Evolutionary conservation across 2,797 vertebrate genomes (phyloP).

Genomic region (Sphenodon punctatus): DNA sequence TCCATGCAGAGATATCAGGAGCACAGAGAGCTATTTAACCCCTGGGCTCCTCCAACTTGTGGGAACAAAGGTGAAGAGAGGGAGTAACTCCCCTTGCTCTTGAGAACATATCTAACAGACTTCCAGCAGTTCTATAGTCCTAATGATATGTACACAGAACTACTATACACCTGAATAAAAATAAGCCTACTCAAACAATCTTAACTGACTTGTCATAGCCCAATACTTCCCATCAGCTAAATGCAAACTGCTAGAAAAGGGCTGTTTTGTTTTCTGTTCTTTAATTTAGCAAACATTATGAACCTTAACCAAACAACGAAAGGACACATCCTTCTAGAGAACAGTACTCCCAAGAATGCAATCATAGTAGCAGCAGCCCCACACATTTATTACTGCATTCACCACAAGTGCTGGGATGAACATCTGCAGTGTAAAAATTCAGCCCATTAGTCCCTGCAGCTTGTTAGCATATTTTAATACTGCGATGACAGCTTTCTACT

Average conservation of each 20-base stretch:
- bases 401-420: constrained; percentile 46
- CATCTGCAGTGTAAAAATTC: constrained; percentile 68
- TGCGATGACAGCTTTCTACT: constrained; percentile 79
- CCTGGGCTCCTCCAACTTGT: too few species aligned
- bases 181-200: neutral
- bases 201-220: neutral
- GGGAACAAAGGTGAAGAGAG: neutral
- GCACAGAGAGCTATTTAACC: too few species aligned
- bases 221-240: neutral
- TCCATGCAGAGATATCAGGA: too few species aligned
- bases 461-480: constrained; percentile 76
- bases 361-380: constrained; percentile 31
- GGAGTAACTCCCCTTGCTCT: too few species aligned
- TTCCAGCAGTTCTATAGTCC: neutral
- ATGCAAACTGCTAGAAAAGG: neutral
- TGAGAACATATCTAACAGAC: too few species aligned
- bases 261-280: neutral
- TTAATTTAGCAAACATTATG: constrained; percentile 32
- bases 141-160: fast-evolving
- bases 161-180: neutral
- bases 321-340: constrained; percentile 19
- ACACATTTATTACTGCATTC: constrained; percentile 32
- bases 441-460: constrained; percentile 69
- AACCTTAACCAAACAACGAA: constrained; percentile 36
- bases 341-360: constrained; percentile 53